Base-by-base conservation (phyloP, 1,140 invertebrate genomes). In the Drosophila gunungcola region DNA sequence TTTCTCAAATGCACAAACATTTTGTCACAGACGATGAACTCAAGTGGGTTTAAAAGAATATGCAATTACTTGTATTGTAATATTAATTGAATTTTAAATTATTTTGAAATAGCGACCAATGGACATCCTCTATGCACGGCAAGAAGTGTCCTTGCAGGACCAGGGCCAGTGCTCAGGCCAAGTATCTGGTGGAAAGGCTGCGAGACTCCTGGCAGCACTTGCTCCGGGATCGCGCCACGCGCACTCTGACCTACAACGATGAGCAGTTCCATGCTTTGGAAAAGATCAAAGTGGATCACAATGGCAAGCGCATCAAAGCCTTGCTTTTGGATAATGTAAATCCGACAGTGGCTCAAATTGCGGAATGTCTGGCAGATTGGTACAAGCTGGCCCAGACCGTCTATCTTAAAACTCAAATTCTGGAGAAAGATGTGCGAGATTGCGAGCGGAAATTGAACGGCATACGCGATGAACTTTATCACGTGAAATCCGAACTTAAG, bases 241-340 rank as follows among this genome's bases (percentile, higher is more conserved):
- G 96, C 69, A 95, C 95, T 64, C 92, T 98, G 2, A 97, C 97
- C 0, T 97, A 97, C 91, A 98, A 98, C 91, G 97, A 98, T 93
- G 97, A 98, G 93, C 97, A 98, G 92, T 98, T 98, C 90, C 97
- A 98, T 93, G 95, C 97, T 45, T 93, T 98, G 51, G 97, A 98
- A 94, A 95, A 97, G 89, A 95, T 95, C 62, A 95, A 95, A 82
- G 95, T 95, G 0, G 89, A 91, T 72, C 95, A 96, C 89, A 96
- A 96, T 11, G 95, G 95, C 9, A 94, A 95, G 73, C 93, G 94
- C 48, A 93, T 96, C 12, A 95, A 96, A 80, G 91, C 93, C 2
- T 84, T 97, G 34, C 90, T 96, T 9, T 93, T 95, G 68, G 93
- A 93, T 4, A 95, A 96, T 90, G 95, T 95, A 45, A 93, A 94